These are phyloP conservation scores for Peromyscus attwateri DNA, from an alignment of 2,797 vertebrate genomes.

Conservation along the genomic window DNA sequence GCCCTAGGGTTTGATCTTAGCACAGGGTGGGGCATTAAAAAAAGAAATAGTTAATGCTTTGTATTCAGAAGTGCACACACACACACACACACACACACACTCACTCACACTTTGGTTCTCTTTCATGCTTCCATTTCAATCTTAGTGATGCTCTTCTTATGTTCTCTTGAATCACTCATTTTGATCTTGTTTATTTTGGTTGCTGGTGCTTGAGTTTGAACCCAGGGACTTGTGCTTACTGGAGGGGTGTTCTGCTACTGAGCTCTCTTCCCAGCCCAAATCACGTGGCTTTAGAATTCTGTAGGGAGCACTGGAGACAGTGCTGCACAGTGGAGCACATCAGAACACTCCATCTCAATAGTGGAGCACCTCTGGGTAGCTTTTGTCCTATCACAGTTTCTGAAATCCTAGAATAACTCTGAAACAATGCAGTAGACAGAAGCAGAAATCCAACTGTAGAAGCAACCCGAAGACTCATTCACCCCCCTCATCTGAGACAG, in stretches of 20 bases:
- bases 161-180: background rate
- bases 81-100: background rate
- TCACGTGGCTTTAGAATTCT: conserved; percentile 6
- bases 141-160: background rate
- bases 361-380: background rate
- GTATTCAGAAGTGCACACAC: background rate
- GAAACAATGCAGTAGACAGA: background rate
- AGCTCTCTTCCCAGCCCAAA: background rate
- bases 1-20: background rate
- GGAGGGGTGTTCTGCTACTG: background rate
- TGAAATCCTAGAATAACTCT: background rate
- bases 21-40: background rate
- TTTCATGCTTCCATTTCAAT: conserved; percentile 45
- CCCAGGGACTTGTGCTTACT: background rate
- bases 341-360: background rate
- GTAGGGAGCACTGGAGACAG: background rate
- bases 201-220: background rate
- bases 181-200: background rate
- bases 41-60: background rate
- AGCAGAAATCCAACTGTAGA: background rate
- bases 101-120: background rate
- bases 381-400: background rate
- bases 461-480: no score
- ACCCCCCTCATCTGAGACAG: background rate
- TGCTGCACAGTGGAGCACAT: background rate